Base-by-base conservation (phyloP, 2,888 invertebrate genomes). In the Iphiclides podalirius region DNA sequence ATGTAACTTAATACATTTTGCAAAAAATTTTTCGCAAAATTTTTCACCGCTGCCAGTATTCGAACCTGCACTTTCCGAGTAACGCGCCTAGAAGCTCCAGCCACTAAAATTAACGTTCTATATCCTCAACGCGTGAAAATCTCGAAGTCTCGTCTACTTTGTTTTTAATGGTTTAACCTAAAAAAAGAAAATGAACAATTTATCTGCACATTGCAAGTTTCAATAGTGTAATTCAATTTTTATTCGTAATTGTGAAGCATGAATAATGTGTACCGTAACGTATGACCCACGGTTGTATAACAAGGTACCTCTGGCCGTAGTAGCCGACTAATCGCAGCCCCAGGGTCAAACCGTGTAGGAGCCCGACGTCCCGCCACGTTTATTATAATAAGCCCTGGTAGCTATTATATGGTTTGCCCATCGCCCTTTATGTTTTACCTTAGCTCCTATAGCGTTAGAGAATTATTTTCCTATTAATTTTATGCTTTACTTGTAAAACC, bases 331-430 rank as follows among this genome's bases (percentile, higher is more conserved):
- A 87, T 87, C 83, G 84, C 72, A 72, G 79, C 77, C 82, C 61
- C 60, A 73, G 66, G 87, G 87, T 88, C 87, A 86, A 63, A 64
- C 75, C 84, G 78, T 87, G 87, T 87, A 77, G 70, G 66, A 72
- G 71, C 75, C 70, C 67, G 67, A 58, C 72, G 71, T 71, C 72
- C 70, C 75, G 64, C 83, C 83, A 80, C 82, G 83, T 81, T 86
- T 86, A 88, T 86, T 86, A 81, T 85, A 86, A 86, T 85, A 83
- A 82, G 81, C 68, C 46, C 53, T 63, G 60, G 72, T 70, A 70
- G 64, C 76, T 65, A 80, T 85, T 81, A 81, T 77, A 79, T 74
- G 68, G 70, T 75, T 71, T 74, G 67, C 67, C 75, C 77, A 75
- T 78, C 78, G 76, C 72, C 77, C 75, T 74, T 75, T 74, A 72